Evolutionary conservation across 2,888 invertebrate genomes (phyloP).

Genomic region (Melikaiella ostensackeni): DNA sequence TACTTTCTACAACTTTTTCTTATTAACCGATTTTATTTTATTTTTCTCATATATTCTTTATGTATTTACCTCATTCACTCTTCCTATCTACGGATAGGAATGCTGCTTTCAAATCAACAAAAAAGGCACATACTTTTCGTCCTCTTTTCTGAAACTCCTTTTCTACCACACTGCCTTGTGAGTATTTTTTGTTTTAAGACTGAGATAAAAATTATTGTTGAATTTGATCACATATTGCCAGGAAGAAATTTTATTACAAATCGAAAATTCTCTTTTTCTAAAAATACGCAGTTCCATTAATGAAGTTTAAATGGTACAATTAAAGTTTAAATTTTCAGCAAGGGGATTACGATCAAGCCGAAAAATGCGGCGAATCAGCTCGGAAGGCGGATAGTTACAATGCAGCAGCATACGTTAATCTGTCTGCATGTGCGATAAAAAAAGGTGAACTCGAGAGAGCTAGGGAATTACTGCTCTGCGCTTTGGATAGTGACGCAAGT

Average conservation of each 20-base stretch:
- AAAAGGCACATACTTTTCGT: too few species aligned
- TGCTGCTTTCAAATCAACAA: too few species aligned
- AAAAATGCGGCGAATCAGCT: conserved; percentile 86
- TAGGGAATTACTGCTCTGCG: conserved; percentile 85
- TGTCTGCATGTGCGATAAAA: conserved; percentile 88
- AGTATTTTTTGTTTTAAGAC: conserved; percentile 4
- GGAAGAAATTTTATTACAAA: conserved; percentile 5
- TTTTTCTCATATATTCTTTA: too few species aligned
- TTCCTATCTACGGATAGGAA: too few species aligned
- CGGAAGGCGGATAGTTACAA: conserved; percentile 87
- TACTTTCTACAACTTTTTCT: too few species aligned
- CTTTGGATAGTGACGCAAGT: conserved; percentile 88
- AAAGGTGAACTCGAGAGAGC: conserved; percentile 85
- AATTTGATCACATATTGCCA: not conserved
- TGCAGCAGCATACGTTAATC: conserved; percentile 90
- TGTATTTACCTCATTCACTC: too few species aligned
- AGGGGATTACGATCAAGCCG: conserved; percentile 88
- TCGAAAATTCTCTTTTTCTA: too few species aligned
- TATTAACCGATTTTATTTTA: too few species aligned
- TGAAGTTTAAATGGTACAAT: not conserved
- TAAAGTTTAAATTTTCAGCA: conserved; percentile 79
- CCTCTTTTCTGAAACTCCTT: too few species aligned
- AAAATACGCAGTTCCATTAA: too few species aligned
- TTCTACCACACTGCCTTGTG: too few species aligned
- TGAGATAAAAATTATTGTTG: not conserved